A percentile compares a stretch with the other conserved stretches of the same genome.
Conservation (phyloP, 2,797 vertebrate species). For the Anolis apletophallus region DNA sequence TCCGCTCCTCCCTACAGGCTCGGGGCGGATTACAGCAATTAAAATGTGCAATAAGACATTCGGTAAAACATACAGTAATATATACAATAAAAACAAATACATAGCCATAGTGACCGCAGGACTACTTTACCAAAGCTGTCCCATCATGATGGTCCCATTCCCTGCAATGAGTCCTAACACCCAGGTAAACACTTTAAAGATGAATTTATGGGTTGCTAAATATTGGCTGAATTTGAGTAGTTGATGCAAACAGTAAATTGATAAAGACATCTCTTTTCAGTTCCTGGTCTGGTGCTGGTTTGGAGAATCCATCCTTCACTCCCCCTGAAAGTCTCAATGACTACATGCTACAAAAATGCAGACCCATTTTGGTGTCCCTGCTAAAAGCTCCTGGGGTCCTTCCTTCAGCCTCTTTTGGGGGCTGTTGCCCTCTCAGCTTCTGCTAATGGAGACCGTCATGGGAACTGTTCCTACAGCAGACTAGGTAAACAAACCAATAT, state of each 20-base stretch:
- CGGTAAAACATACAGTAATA: no score
- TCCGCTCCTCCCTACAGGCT: no score
- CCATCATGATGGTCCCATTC: background rate
- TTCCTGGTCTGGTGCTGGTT: background rate
- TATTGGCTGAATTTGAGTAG: background rate
- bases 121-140: background rate
- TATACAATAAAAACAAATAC: no score
- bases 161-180: background rate
- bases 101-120: no score
- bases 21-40: no score
- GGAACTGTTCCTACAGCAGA: conserved; percentile 81
- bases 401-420: conserved; percentile 31
- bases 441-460: conserved; percentile 67
- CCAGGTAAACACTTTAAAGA: background rate
- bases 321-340: conserved; percentile 10
- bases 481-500: conserved; percentile 78
- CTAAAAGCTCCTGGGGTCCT: conserved; percentile 19
- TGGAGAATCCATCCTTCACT: fast-evolving
- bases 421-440: conserved; percentile 42
- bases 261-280: background rate
- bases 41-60: no score
- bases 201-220: background rate
- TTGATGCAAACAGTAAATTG: background rate
- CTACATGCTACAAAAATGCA: background rate
- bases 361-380: conserved; percentile 18